phyloP scores from a whole-genome alignment of 92 coral and sea anemone species.

The Zoanthus solanderi region DNA sequence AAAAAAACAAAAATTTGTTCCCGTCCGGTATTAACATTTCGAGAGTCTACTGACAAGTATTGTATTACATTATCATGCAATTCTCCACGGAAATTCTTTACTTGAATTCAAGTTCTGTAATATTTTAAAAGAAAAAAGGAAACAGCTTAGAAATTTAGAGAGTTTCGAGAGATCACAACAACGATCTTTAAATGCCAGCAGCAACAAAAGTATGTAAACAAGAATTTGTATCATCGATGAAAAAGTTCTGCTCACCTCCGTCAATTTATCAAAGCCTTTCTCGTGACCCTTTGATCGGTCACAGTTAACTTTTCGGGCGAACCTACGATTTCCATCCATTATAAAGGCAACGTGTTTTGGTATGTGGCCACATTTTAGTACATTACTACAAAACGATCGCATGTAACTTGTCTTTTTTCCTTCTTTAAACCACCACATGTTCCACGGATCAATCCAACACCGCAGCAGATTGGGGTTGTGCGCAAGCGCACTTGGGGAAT shows the following conservation, averaged over 20 bases:
- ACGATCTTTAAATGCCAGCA: not conserved
- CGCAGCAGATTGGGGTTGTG: not conserved
- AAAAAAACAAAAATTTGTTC: no score
- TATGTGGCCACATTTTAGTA: constrained; percentile 87
- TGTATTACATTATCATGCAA: not conserved
- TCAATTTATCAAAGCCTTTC: constrained; percentile 95
- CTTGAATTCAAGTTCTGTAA: not conserved
- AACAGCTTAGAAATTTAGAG: not conserved
- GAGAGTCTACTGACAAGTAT: not conserved
- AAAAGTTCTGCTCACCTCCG: constrained; percentile 70
- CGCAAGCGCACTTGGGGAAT: constrained; percentile 20
- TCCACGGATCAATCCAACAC: not conserved
- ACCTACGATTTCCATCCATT: constrained; percentile 98
- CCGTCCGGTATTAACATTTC: no score
- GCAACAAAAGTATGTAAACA: not conserved
- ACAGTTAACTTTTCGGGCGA: constrained; percentile 91
- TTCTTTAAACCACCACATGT: constrained; percentile 90
- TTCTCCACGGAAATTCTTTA: not conserved
- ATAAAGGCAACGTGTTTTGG: constrained; percentile 97
- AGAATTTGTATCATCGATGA: not conserved
- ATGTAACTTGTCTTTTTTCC: constrained; percentile 75
- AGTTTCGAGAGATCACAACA: not conserved
- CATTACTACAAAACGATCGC: constrained; percentile 90
- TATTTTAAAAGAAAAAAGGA: not conserved
- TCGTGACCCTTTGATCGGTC: constrained; percentile 98